Evolutionary conservation across 2,888 invertebrate species (phyloP).

Genomic region (Orchestes rusci): DNA sequence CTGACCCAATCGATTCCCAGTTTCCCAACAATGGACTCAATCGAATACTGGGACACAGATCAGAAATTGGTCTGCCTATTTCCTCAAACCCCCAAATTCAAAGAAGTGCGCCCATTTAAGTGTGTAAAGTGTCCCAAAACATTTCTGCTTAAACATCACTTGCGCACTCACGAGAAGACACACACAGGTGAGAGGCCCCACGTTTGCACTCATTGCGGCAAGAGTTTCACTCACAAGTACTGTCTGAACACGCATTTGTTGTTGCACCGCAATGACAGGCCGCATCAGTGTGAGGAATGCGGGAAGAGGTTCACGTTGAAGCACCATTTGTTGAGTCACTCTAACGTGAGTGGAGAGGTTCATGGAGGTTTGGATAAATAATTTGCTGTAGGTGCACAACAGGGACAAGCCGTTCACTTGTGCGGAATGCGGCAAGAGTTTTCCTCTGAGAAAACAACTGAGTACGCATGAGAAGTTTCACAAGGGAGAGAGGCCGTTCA

Average conservation of each 20-base stretch:
- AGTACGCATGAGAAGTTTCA: constrained; percentile 83
- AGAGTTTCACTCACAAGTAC: constrained; percentile 75
- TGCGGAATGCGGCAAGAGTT: constrained; percentile 74
- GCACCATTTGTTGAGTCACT: constrained; percentile 75
- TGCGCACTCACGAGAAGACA: constrained; percentile 75
- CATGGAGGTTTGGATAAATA: neutral
- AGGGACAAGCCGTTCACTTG: constrained; percentile 76
- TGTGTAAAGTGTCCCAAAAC: constrained; percentile 70
- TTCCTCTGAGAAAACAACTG: constrained; percentile 73
- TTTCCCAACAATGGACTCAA: too few species aligned
- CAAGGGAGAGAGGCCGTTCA: constrained; percentile 75
- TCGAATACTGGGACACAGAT: too few species aligned
- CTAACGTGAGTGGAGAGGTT: constrained; percentile 49
- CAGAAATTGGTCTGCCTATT: too few species aligned
- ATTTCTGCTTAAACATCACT: constrained; percentile 75
- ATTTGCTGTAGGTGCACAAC: constrained; percentile 54
- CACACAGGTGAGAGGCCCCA: constrained; percentile 77
- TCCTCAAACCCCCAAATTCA: too few species aligned
- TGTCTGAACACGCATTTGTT: constrained; percentile 76
- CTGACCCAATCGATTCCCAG: too few species aligned
- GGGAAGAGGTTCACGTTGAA: constrained; percentile 81
- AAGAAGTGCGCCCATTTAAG: constrained; percentile 58
- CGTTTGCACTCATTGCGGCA: constrained; percentile 71
- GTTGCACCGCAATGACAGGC: constrained; percentile 72
- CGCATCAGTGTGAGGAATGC: constrained; percentile 77